Evolutionary conservation across 2,888 invertebrate species (phyloP), one percentile per base, ranked within the genome.

Genomic region (Drosophila vallismaia): DNA sequence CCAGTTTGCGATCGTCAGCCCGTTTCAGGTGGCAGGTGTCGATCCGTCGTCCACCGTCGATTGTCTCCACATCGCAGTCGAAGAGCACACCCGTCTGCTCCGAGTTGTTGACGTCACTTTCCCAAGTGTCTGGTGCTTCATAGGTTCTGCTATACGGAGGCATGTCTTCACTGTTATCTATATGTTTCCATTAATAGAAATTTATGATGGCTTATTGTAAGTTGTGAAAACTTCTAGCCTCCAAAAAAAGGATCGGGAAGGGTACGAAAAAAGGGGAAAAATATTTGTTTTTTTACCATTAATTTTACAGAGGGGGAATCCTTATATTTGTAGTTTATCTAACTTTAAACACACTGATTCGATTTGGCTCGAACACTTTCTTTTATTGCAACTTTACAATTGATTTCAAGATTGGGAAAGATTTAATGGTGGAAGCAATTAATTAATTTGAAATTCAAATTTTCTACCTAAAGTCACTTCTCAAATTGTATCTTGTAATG

Each of bases 31-130:
- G 89, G 0, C 92, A 92, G 0, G 94, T 93, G 75, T 94, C 93
- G 76, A 92, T 92, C 29, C 89, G 92, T 31, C 94, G 88, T 0
- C 93, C 94, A 5, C 93, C 92, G 85, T 94, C 94, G 1, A 92
- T 68, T 1, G 94, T 94, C 77, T 94, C 94, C 1, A 93, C 94
- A 86, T 95, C 95, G 2, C 92, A 90, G 88, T 95, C 95, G 76
- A 94, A 94, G 12, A 95, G 91, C 40, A 95, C 94, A 36, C 95
- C 92, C 0, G 93, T 93, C 36, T 89, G 84, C n/a, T 87, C 89
- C 1, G 90, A 90, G 2, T 52, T 9, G 4, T 3, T 9, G 5
- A 10, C 44, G 0, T 4, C 54, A 10, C 10, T 44, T 24, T 4
- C 24, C 44, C 19, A 36, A 2, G n/a, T 12, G 36, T 36, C 36